A percentile compares a stretch with the other conserved stretches of the same genome.
phyloP scores from a whole-genome alignment of 1,140 invertebrate genomes.

The Zaprionus ghesquierei region DNA sequence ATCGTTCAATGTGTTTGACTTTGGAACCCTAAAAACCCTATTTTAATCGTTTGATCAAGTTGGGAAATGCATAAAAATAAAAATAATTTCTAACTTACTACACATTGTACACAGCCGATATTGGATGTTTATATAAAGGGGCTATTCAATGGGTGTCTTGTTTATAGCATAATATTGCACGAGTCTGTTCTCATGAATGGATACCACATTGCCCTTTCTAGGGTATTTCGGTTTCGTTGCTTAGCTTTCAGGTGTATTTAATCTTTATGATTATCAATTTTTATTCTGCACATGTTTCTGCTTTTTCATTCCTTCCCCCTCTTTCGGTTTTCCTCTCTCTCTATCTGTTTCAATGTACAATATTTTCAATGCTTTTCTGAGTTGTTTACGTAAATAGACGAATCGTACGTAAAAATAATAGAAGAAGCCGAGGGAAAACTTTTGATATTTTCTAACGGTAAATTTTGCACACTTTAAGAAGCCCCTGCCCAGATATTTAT shows the following conservation, averaged over 20 bases:
- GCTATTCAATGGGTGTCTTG: background rate
- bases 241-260: conserved; percentile 27
- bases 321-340: conserved; percentile 10
- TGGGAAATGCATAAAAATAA: no score
- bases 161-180: conserved; percentile 4
- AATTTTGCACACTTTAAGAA: background rate
- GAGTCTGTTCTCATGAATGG: conserved; percentile 1
- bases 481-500: conserved; percentile 2
- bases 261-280: conserved; percentile 30
- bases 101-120: no score
- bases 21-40: no score
- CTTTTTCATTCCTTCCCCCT: background rate
- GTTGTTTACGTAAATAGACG: conserved; percentile 72
- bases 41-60: no score
- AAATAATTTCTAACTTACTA: no score
- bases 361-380: conserved; percentile 56
- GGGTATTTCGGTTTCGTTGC: conserved; percentile 19
- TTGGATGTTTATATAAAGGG: conserved; percentile 1
- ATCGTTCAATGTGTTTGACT: no score
- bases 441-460: conserved; percentile 23
- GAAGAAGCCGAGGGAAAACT: conserved; percentile 18
- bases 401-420: conserved; percentile 49
- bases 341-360: conserved; percentile 29
- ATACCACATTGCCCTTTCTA: conserved; percentile 7
- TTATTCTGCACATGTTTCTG: conserved; percentile 23